Percentiles rank a stretch among this genome's conserved stretches.
Evolutionary conservation across 2,888 invertebrate genomes (phyloP).

Genomic region (Scaeva pyrastri): DNA sequence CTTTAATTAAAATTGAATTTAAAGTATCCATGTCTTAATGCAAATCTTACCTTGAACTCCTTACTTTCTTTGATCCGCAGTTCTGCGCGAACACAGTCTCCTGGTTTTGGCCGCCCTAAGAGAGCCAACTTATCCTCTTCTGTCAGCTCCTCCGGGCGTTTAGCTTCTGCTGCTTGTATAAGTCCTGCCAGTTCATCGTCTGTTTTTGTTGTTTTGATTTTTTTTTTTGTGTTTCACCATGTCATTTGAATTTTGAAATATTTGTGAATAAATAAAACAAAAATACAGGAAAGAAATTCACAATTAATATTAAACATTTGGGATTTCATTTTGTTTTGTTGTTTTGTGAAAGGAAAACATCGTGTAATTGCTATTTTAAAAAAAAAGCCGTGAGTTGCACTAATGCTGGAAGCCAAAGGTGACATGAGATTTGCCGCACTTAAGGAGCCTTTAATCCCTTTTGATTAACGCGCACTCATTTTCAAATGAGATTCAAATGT

Average conservation of each 20-base stretch:
- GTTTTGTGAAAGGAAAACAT: constrained; percentile 51
- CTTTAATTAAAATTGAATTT: constrained; percentile 40
- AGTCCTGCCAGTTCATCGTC: constrained; percentile 87
- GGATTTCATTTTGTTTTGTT: constrained; percentile 5
- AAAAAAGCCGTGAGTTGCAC: constrained; percentile 65
- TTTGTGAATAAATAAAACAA: constrained; percentile 20
- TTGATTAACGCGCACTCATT: constrained; percentile 1
- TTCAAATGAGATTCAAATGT: constrained; percentile 18
- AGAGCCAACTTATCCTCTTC: constrained; percentile 94
- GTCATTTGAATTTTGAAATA: constrained; percentile 19
- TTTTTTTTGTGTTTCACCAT: constrained; percentile 2
- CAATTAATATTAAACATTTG: constrained; percentile 28
- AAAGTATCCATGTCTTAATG: constrained; percentile 27
- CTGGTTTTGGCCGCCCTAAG: constrained; percentile 95
- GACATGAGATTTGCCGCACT: constrained; percentile 42
- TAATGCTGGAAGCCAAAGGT: constrained; percentile 64
- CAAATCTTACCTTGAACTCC: constrained; percentile 95
- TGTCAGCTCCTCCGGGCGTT: constrained; percentile 88
- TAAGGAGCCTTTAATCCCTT: constrained; percentile 29
- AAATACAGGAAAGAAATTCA: constrained; percentile 21
- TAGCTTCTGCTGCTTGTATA: constrained; percentile 87
- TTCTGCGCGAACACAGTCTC: constrained; percentile 93
- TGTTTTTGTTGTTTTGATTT: constrained; percentile 53
- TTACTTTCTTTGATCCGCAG: constrained; percentile 98
- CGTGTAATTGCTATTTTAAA: constrained; percentile 53